These are phyloP conservation scores for Salminus brasiliensis DNA, from an alignment of 2,113 vertebrate species.

Conservation along the genomic window DNA sequence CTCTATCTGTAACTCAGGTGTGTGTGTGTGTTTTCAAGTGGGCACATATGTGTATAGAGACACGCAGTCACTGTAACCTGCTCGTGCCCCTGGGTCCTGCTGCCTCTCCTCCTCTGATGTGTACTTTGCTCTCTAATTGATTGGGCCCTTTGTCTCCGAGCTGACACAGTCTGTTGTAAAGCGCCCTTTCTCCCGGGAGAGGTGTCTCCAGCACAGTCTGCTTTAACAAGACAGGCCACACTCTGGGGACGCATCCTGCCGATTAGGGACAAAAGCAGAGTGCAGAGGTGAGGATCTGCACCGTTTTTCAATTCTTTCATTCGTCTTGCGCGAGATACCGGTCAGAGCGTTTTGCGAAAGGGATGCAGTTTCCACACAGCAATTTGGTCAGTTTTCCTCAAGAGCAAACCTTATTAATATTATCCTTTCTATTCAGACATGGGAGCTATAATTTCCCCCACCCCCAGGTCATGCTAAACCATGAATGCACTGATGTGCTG, in stretches of 20 bases:
- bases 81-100: conserved; percentile 18
- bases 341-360: no score
- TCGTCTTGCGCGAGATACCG: neutral
- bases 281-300: neutral
- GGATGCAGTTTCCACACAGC: no score
- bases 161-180: conserved; percentile 52
- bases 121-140: conserved; percentile 64
- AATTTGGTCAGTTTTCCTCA: no score
- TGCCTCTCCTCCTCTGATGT: conserved; percentile 50
- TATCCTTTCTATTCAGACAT: no score
- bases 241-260: neutral
- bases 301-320: neutral
- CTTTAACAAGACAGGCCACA: conserved; percentile 25
- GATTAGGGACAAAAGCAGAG: conserved; percentile 30
- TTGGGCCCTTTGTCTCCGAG: conserved; percentile 56
- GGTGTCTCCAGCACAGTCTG: conserved; percentile 31
- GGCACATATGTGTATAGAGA: neutral
- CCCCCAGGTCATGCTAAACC: no score
- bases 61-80: neutral
- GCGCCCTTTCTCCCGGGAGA: conserved; percentile 29
- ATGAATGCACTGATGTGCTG: no score
- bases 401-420: no score
- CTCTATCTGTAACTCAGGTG: neutral
- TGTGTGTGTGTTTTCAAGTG: no score
- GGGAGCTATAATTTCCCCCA: no score